Conservation (phyloP, 2,888 invertebrate genomes). For the Drosophila hawaiiensis region DNA sequence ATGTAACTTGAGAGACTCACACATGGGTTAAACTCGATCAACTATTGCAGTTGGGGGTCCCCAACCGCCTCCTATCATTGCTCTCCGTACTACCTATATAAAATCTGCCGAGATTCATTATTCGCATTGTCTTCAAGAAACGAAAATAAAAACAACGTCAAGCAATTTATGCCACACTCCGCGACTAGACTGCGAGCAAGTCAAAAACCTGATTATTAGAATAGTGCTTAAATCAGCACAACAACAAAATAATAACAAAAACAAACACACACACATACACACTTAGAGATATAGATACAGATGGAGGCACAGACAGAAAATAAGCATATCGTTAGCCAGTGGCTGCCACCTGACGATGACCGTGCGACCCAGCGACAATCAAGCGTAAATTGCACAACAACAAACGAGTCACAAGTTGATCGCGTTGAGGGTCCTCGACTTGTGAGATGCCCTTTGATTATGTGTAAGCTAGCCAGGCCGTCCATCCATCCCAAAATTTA, state of each 20-base stretch:
- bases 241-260: constrained; percentile 24
- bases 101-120: constrained; percentile 41
- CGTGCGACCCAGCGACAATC: constrained; percentile 51
- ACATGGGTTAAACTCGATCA: constrained; percentile 34
- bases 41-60: constrained; percentile 14
- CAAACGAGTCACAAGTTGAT: constrained; percentile 15
- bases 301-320: constrained; percentile 12
- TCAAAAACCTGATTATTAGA: constrained; percentile 69
- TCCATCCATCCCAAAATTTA: not conserved
- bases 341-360: constrained; percentile 58
- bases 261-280: constrained; percentile 16
- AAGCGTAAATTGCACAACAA: constrained; percentile 62
- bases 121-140: constrained; percentile 43
- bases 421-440: not conserved
- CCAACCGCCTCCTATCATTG: not conserved
- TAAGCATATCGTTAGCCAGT: constrained; percentile 46
- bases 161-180: constrained; percentile 56
- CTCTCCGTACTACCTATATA: not conserved
- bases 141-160: constrained; percentile 25
- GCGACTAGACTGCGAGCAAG: constrained; percentile 38
- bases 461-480: not conserved
- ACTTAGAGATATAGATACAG: not conserved
- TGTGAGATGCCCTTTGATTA: constrained; percentile 5
- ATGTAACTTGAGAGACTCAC: constrained; percentile 13
- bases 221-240: constrained; percentile 53